These are phyloP conservation scores for Osmerus mordax DNA, from an alignment of 2,113 vertebrate genomes.

Conservation along the genomic window DNA sequence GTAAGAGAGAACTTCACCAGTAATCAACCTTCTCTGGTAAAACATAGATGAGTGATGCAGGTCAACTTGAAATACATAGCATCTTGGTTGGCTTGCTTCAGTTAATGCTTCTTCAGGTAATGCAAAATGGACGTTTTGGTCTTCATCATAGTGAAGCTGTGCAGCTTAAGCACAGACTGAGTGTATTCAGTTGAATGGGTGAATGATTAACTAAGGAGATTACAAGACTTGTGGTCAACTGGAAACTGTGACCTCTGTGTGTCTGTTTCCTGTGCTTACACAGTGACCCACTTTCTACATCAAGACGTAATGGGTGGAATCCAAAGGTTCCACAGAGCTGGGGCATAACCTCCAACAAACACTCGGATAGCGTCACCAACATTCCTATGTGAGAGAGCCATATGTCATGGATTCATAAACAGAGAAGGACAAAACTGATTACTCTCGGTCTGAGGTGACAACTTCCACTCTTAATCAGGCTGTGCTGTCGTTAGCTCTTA, in stretches of 20 bases:
- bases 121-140: slow-evolving; percentile 4
- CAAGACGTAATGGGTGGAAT: slow-evolving; percentile 27
- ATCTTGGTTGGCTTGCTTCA: not conserved
- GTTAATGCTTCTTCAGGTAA: slow-evolving; percentile 25
- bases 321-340: slow-evolving; percentile 31
- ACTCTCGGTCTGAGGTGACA: slow-evolving; percentile 47
- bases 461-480: slow-evolving; percentile 44
- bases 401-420: slow-evolving; percentile 45
- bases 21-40: too few species aligned
- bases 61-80: too few species aligned
- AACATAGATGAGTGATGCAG: too few species aligned
- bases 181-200: slow-evolving; percentile 6
- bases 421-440: slow-evolving; percentile 41
- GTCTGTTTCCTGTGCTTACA: slow-evolving; percentile 31
- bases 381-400: slow-evolving; percentile 15
- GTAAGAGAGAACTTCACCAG: too few species aligned
- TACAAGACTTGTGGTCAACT: slow-evolving; percentile 30
- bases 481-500: slow-evolving; percentile 36
- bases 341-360: slow-evolving; percentile 33
- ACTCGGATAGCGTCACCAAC: slow-evolving; percentile 44
- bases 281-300: slow-evolving; percentile 29
- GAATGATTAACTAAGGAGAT: not conserved
- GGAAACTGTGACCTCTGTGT: slow-evolving; percentile 42
- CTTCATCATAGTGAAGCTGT: slow-evolving; percentile 16
- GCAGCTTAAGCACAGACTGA: slow-evolving; percentile 11